Evolutionary conservation across 2,888 invertebrate genomes (phyloP), one percentile per base, ranked within the genome.

Genomic region (Erebia aethiops): DNA sequence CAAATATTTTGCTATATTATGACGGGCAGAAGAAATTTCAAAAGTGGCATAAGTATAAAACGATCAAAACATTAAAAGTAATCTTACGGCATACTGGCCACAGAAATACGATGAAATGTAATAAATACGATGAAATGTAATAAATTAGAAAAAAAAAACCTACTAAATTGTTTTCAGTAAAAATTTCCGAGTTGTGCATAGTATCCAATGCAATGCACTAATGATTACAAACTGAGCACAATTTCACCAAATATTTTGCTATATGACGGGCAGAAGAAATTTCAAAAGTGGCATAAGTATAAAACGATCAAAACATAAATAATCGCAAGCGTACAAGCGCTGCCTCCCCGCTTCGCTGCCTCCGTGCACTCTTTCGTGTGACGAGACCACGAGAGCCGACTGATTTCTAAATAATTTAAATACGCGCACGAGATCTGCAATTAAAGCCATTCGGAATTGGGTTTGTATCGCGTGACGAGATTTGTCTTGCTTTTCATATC

Each of bases 361-460:
- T 90, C 89, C 90, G 87, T 90, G 86, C 90, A 87, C 87, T 91
- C 92, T 90, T 86, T 86, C 91, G 90, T 87, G 83, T 87, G 91
- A 87, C 86, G 85, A 86, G 87, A 67, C 46, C n/a, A 87, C 86
- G 85, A 86, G 87, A 67, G 49, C 35, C 67, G 67, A 87, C 81
- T 81, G 90, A 87, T 92, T 92, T 92, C 92, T 92, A 92, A 92
- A 92, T 91, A 89, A 92, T 92, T 91, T 92, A 90, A 91, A 92
- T 92, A 90, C 88, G 85, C 84, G 89, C 91, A 91, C 90, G 91
- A 86, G 78, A 82, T 82, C 77, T 81, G 81, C 82, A 82, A 85
- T 87, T 88, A 89, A 88, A 84, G 78, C 83, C 79, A 84, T 84
- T 84, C 82, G 83, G 84, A 88, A 90, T 85, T 87, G 82, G 87